These are phyloP conservation scores for Pampus argenteus DNA, from an alignment of 2,797 vertebrate species.

Conservation along the genomic window DNA sequence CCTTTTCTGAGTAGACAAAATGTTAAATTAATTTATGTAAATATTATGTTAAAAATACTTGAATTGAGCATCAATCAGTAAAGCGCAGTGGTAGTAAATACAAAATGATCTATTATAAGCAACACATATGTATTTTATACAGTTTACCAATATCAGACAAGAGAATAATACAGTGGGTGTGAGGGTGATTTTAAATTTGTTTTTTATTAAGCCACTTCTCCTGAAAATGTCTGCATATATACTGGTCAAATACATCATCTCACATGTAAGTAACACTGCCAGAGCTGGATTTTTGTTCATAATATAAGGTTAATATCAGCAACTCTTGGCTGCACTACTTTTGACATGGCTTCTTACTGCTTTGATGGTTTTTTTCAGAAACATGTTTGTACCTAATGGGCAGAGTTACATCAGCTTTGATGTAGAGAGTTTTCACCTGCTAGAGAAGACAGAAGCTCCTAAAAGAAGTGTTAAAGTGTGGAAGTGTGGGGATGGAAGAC, in stretches of 20 bases:
- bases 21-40: too few relatives aligned
- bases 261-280: neutral
- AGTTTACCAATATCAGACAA: too few relatives aligned
- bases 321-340: neutral
- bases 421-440: too few relatives aligned
- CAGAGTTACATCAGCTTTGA: slow-evolving; percentile 28
- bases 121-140: too few relatives aligned
- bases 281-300: neutral
- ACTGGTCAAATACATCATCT: neutral
- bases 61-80: too few relatives aligned
- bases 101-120: too few relatives aligned
- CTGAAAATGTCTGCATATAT: neutral
- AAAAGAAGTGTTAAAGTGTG: slow-evolving; percentile 45
- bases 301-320: slow-evolving; percentile 1
- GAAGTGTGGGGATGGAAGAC: slow-evolving; percentile 52
- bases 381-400: slow-evolving; percentile 51
- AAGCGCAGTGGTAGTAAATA: too few relatives aligned
- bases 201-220: too few relatives aligned
- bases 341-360: slow-evolving; percentile 35
- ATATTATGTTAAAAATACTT: too few relatives aligned
- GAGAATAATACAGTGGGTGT: too few relatives aligned
- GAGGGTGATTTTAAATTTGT: too few relatives aligned
- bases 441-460: slow-evolving; percentile 30
- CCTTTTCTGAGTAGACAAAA: too few relatives aligned
- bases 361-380: slow-evolving; percentile 67